A percentile compares a stretch with the other conserved stretches of the same genome.
Conservation (phyloP, 2,797 vertebrate genomes). For the Hydrocynus forskahlii region DNA sequence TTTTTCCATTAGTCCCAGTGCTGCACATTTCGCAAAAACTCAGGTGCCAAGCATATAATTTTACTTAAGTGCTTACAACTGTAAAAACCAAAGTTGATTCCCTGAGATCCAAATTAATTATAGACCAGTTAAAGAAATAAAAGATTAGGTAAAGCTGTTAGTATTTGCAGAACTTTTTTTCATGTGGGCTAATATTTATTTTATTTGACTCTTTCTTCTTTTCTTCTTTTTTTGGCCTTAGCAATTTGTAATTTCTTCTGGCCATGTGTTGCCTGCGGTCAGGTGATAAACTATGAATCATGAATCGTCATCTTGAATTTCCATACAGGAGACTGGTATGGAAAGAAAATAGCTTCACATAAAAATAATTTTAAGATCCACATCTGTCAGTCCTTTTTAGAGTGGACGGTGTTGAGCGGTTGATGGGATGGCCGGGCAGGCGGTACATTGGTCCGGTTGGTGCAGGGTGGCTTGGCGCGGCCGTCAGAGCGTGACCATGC, state of each 20-base stretch:
- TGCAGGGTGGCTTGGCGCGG: slow-evolving; percentile 17
- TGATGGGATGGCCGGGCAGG: background rate
- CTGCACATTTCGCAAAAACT: slow-evolving; percentile 54
- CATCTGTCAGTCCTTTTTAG: slow-evolving; percentile 8
- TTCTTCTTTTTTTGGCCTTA: slow-evolving; percentile 50
- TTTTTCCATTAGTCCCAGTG: slow-evolving; percentile 71
- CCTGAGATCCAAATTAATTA: slow-evolving; percentile 71
- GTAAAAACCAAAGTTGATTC: slow-evolving; percentile 72
- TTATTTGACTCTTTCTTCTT: slow-evolving; percentile 59
- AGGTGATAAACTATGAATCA: slow-evolving; percentile 55
- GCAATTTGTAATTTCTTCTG: slow-evolving; percentile 63
- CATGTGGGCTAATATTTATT: slow-evolving; percentile 66
- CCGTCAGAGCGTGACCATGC: slow-evolving; percentile 62
- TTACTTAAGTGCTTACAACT: slow-evolving; percentile 76
- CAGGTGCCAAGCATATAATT: slow-evolving; percentile 76
- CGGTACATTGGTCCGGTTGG: background rate
- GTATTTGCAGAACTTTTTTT: slow-evolving; percentile 56
- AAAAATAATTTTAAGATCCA: slow-evolving; percentile 44
- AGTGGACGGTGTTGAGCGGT: background rate
- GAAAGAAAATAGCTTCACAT: slow-evolving; percentile 52
- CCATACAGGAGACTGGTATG: slow-evolving; percentile 54
- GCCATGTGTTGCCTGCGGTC: slow-evolving; percentile 58
- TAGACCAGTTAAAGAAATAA: slow-evolving; percentile 62
- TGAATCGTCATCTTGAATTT: slow-evolving; percentile 49
- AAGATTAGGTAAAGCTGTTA: slow-evolving; percentile 53